phyloP scores from a whole-genome alignment of 2,888 invertebrate species.

The Acheta domesticus region DNA sequence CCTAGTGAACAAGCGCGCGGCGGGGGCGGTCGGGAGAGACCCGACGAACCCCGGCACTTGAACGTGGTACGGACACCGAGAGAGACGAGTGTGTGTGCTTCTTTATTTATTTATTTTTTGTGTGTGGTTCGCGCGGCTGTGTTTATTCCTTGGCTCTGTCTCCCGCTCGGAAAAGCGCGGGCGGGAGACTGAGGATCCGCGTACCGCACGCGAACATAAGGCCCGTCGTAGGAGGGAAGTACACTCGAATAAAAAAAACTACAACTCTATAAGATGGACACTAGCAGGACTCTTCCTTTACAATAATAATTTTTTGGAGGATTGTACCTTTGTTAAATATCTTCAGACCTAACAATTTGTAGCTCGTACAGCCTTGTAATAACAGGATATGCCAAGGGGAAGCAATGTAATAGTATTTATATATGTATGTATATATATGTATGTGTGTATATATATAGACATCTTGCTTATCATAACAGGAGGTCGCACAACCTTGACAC shows the following conservation, averaged over 20 bases:
- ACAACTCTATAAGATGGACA: neutral
- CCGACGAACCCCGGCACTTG: too few species aligned
- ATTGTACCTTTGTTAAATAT: neutral
- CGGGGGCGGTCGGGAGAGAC: neutral
- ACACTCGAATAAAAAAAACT: conserved; percentile 3
- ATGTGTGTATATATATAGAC: conserved; percentile 18
- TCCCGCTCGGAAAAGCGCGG: neutral
- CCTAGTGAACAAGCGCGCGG: conserved; percentile 7
- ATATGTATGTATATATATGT: conserved; percentile 23
- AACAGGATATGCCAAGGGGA: neutral
- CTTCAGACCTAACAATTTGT: conserved; percentile 18
- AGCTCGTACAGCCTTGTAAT: conserved; percentile 11
- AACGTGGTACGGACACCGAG: too few species aligned
- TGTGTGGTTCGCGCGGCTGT: too few species aligned
- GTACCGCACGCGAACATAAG: neutral
- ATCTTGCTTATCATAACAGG: conserved; percentile 18
- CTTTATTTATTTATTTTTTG: too few species aligned
- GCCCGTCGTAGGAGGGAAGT: conserved; percentile 18
- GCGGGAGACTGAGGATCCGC: neutral
- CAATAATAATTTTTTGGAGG: conserved; percentile 10
- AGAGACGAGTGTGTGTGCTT: too few species aligned
- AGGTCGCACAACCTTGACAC: conserved; percentile 18
- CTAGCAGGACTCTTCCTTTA: conserved; percentile 6
- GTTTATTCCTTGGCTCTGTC: too few species aligned
- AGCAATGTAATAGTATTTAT: conserved; percentile 18